phyloP scores from a whole-genome alignment of 2,888 invertebrate species.

The Beris morrisii region DNA sequence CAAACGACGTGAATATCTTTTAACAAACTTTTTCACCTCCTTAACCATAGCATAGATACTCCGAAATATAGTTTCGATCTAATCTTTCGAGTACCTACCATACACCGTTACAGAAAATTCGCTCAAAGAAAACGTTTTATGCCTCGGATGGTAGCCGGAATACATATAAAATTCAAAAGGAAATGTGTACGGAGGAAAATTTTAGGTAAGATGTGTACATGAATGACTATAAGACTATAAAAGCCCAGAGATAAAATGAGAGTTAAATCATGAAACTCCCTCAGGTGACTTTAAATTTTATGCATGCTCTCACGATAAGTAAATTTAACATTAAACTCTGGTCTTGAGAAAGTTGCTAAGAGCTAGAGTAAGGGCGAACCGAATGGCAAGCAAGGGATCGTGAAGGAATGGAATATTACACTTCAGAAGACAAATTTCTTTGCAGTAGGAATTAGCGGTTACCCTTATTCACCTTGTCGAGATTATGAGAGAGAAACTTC shows the following conservation, averaged over 20 bases:
- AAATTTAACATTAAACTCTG: slow-evolving; percentile 36
- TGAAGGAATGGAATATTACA: slow-evolving; percentile 30
- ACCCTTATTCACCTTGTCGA: slow-evolving; percentile 15
- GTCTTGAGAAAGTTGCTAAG: slow-evolving; percentile 22
- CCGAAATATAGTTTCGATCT: no score
- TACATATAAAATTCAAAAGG: no score
- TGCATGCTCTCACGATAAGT: slow-evolving; percentile 38
- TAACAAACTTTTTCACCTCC: no score
- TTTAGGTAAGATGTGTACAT: no score
- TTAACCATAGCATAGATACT: no score
- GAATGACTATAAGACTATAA: slow-evolving; percentile 24
- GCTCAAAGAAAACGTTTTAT: no score
- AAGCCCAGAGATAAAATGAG: slow-evolving; percentile 30
- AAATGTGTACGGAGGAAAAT: no score
- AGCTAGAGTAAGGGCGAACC: slow-evolving; percentile 12
- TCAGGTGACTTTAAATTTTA: slow-evolving; percentile 39
- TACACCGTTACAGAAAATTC: no score
- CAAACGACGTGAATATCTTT: no score
- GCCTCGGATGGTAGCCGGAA: no score
- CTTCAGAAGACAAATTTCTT: slow-evolving; percentile 37
- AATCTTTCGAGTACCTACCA: no score
- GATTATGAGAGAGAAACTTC: slow-evolving; percentile 21
- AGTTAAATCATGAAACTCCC: slow-evolving; percentile 36
- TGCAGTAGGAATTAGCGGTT: slow-evolving; percentile 37
- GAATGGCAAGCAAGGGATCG: slow-evolving; percentile 16